Base-by-base conservation (phyloP, 2,888 invertebrate genomes). In the Ectobius pallidus region DNA sequence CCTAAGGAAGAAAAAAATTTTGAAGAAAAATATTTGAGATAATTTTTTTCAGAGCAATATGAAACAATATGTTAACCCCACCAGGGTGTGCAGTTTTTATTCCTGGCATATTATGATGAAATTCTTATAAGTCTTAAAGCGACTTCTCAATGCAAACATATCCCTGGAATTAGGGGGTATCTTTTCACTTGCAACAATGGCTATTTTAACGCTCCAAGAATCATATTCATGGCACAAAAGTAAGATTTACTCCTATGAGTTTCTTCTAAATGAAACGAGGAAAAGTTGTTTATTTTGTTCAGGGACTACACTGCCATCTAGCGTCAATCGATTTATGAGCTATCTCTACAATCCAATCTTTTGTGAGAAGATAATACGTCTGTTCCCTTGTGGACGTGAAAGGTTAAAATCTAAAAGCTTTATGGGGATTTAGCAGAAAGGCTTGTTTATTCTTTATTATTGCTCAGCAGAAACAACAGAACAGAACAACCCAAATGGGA, bases 321-420 rank as follows among this genome's bases (percentile, higher is more conserved):
- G 1, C 39, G 34, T 22, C 44, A 65, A n/a, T 62, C 62, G 32
- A 61, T 16, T 61, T 30, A 61, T 4, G 32, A 20, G 30, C 63
- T 63, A 63, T 63, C 39, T 39, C 39, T 39, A 63, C 18, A 63
- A 39, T 42, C 63, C 63, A 63, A 39, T 63, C 42, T 63, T 39
- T 63, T 42, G 44, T 65, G 42, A 65, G 65, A 44, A 65, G 65
- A 16, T 27, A 44, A 65, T 44, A 65, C 25, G 6, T 1, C 9
- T 20, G 58, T 3, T 44, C 65, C 42, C 62, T 2, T 62, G 62
- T 18, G 20, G 20, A 20, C 25, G 42, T 44, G 44, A 65, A 44
- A 65, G 25, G 65, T 65, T 65, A 65, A 65, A 39, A 63, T 63
- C 42, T 42, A 42, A 63, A 65, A 65, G 65, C 65, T 14, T 25